Percentiles rank a stretch among this genome's conserved stretches.
These are phyloP conservation scores for Anguilla rostrata DNA, from an alignment of 2,113 vertebrate genomes.

Conservation along the genomic window DNA sequence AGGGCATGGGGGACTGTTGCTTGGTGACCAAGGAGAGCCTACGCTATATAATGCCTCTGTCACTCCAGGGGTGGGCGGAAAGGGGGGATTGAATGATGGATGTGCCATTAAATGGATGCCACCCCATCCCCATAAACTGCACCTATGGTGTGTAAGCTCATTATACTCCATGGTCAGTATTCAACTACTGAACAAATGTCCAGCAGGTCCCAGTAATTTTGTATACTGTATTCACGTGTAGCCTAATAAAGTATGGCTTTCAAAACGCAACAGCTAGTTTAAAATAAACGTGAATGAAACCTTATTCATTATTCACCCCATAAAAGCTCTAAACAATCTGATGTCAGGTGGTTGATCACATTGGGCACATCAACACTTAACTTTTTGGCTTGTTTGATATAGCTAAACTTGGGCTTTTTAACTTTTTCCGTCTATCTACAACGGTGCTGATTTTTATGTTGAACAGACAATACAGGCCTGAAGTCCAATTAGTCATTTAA, in stretches of 20 bases:
- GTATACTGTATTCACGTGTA: background rate
- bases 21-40: background rate
- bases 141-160: background rate
- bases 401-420: background rate
- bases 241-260: background rate
- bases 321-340: background rate
- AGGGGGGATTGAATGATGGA: background rate
- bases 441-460: conserved; percentile 4
- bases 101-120: background rate
- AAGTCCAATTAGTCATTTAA: conserved; percentile 70
- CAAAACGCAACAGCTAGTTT: background rate
- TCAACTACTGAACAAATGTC: background rate
- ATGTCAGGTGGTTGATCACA: background rate
- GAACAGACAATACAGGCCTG: conserved; percentile 38
- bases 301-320: background rate
- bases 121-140: background rate
- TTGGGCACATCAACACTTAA: background rate
- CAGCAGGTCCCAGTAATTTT: background rate
- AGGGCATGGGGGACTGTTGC: background rate
- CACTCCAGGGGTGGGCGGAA: background rate
- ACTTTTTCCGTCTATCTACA: background rate
- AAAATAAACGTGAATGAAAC: background rate
- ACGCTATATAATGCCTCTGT: background rate
- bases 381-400: background rate
- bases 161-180: background rate